A percentile compares a stretch with the other conserved stretches of the same genome.
Conservation (phyloP, 1,140 invertebrate species). For the Camponotus pennsylvanicus region DNA sequence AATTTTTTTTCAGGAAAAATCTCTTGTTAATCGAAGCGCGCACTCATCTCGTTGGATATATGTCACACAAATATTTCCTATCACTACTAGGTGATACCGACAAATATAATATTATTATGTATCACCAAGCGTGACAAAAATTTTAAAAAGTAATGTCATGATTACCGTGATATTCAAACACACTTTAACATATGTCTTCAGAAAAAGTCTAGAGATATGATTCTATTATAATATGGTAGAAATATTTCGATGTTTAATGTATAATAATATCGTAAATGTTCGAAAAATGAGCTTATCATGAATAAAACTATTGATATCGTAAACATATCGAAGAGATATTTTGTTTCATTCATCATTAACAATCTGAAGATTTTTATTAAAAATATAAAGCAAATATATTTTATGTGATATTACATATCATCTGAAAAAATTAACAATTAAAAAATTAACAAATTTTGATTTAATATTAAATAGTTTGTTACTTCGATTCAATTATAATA, state of each 20-base stretch:
- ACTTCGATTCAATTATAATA: not conserved
- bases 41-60: conserved; percentile 7
- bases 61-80: conserved; percentile 9
- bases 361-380: not conserved
- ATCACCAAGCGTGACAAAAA: not conserved
- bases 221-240: not conserved
- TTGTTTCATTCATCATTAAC: conserved; percentile 11
- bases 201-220: conserved; percentile 3
- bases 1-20: conserved; percentile 37
- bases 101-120: not conserved
- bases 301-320: not conserved
- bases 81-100: not conserved
- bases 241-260: not conserved
- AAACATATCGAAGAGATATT: not conserved
- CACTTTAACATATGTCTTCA: not conserved
- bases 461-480: conserved; percentile 3
- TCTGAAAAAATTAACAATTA: no score
- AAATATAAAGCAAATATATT: not conserved
- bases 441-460: not conserved
- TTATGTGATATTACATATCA: not conserved
- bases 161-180: not conserved
- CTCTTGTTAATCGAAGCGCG: conserved; percentile 12
- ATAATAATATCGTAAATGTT: not conserved
- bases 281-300: not conserved
- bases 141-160: not conserved